These are phyloP conservation scores for Calycopis cecrops DNA, from an alignment of 1,140 invertebrate genomes.

Conservation along the genomic window DNA sequence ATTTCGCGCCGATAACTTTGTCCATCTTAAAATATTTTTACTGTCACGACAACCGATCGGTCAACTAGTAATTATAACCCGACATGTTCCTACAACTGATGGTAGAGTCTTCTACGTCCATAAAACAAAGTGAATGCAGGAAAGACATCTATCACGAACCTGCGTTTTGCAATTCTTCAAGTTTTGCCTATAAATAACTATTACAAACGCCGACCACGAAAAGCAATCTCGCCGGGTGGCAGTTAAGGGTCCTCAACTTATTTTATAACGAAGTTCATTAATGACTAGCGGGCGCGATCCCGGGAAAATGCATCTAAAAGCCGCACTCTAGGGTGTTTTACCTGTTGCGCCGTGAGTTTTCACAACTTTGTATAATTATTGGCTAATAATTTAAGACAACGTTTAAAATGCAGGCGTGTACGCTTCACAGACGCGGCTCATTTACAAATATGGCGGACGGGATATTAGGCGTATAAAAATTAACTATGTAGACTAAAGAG, in stretches of 20 bases:
- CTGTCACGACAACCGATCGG: no score
- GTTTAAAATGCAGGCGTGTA: no score
- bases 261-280: slow-evolving; percentile 66
- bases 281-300: slow-evolving; percentile 27
- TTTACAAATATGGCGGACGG: no score
- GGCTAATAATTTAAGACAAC: slow-evolving; percentile 31
- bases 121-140: slow-evolving; percentile 1
- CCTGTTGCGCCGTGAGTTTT: slow-evolving; percentile 20
- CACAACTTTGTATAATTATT: slow-evolving; percentile 48
- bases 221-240: slow-evolving; percentile 62
- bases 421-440: no score
- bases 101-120: not conserved
- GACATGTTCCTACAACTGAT: no score
- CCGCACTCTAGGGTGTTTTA: slow-evolving; percentile 29
- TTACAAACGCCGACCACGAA: slow-evolving; percentile 49
- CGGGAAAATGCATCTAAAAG: slow-evolving; percentile 36
- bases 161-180: slow-evolving; percentile 27
- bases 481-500: no score
- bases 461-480: no score
- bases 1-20: no score
- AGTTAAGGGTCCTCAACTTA: slow-evolving; percentile 57
- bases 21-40: no score
- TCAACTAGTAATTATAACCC: no score
- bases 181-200: slow-evolving; percentile 39
- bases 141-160: slow-evolving; percentile 11